These are phyloP conservation scores for Rhipidura dahli DNA, from an alignment of 2,113 vertebrate species.

Conservation along the genomic window DNA sequence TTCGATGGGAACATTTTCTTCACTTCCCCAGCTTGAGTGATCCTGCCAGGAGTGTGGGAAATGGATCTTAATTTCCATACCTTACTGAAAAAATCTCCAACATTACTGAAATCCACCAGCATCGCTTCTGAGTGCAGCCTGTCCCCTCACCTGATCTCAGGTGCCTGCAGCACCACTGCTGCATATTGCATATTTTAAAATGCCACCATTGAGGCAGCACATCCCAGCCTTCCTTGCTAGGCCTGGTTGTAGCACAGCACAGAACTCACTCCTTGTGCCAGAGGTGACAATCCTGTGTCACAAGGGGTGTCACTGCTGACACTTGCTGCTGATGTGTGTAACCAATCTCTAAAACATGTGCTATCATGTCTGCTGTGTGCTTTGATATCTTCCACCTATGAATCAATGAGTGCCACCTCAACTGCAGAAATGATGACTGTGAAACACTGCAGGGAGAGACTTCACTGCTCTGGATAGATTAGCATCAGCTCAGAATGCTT, in stretches of 20 bases:
- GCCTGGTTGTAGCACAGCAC: not conserved
- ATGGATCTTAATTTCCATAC: not conserved
- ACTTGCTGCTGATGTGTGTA: not conserved
- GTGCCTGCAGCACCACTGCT: not conserved
- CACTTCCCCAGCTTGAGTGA: not conserved
- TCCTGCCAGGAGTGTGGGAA: not conserved
- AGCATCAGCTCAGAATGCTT: not conserved
- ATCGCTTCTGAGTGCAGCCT: not conserved
- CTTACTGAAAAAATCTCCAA: not conserved
- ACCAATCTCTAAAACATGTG: not conserved
- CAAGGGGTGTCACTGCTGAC: not conserved
- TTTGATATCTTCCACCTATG: not conserved
- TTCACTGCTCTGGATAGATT: not conserved
- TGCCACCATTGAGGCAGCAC: fast-evolving
- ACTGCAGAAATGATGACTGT: not conserved
- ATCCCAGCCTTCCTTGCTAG: not conserved
- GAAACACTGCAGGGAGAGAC: not conserved
- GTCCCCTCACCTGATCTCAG: not conserved
- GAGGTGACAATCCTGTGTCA: not conserved
- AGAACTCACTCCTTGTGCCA: not conserved
- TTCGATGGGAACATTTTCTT: not conserved
- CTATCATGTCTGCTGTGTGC: fast-evolving
- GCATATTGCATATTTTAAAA: not conserved
- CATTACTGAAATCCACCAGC: not conserved
- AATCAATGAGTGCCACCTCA: not conserved